Evolutionary conservation across 35 echinoderm and acorn worm genomes (phyloP).

Genomic region (Eucidaris tribuloides): DNA sequence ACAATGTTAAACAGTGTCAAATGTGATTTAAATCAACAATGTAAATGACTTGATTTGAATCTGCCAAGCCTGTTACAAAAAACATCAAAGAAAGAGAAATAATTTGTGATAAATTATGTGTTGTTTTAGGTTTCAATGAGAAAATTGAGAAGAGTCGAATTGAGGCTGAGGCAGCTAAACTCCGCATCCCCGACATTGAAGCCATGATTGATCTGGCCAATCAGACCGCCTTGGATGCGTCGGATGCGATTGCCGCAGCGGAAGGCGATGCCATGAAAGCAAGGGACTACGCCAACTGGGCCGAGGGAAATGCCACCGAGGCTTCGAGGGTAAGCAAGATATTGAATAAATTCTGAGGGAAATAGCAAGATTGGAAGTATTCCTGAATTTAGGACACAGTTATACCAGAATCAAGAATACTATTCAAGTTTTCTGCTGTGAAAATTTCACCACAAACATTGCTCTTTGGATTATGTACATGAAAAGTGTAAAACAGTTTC

Average conservation of each 20-base stretch:
- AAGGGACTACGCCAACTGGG: conserved; percentile 57
- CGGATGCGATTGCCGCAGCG: conserved; percentile 66
- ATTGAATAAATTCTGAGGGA: not conserved
- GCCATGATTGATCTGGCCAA: conserved; percentile 76
- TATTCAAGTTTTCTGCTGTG: not conserved
- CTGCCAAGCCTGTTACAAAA: too few species aligned
- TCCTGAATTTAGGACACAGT: too few species aligned
- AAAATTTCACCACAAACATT: not conserved
- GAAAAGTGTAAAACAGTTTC: not conserved
- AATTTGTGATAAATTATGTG: not conserved
- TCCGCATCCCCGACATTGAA: conserved; percentile 58
- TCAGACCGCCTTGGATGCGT: conserved; percentile 55
- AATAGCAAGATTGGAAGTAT: not conserved
- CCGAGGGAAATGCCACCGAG: conserved; percentile 58
- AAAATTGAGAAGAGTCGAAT: conserved; percentile 68
- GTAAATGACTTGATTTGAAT: not conserved
- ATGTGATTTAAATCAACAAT: too few species aligned
- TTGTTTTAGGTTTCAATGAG: conserved; percentile 70
- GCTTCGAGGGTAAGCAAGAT: conserved; percentile 68
- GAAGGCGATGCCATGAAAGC: conserved; percentile 82
- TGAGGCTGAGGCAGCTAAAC: conserved; percentile 38
- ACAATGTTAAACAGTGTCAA: not conserved
- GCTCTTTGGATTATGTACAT: not conserved
- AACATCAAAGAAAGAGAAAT: not conserved
- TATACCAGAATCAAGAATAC: too few species aligned